Conservation (phyloP, 1,140 invertebrate genomes). For the Drosophila arizonae region DNA sequence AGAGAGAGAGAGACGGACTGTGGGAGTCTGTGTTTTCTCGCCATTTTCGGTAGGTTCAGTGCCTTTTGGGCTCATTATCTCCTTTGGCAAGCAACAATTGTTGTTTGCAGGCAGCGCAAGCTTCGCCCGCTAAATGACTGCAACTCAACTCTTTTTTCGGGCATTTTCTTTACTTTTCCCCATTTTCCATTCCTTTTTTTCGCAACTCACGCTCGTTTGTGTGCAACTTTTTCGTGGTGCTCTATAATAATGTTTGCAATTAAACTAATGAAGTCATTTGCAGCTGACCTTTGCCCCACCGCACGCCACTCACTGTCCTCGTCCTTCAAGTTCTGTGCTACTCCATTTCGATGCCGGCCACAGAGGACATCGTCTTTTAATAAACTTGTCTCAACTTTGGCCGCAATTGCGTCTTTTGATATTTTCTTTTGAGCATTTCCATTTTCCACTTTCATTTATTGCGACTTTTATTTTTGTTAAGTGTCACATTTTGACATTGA, state of each 20-base stretch:
- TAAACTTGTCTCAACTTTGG: conserved; percentile 27
- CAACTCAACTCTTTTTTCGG: conserved; percentile 38
- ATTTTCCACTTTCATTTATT: conserved; percentile 22
- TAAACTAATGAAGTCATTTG: conserved; percentile 78
- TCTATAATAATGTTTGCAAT: conserved; percentile 74
- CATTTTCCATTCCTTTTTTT: conserved; percentile 6
- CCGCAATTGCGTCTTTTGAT: conserved; percentile 19
- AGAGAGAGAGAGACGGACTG: neutral
- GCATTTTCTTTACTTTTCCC: neutral
- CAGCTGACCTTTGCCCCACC: conserved; percentile 25
- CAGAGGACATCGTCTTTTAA: conserved; percentile 9
- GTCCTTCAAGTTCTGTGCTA: conserved; percentile 9
- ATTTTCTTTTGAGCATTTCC: neutral
- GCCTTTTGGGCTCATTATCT: conserved; percentile 71
- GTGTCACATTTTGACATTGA: conserved; percentile 68
- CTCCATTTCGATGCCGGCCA: conserved; percentile 5
- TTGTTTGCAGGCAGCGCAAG: conserved; percentile 40
- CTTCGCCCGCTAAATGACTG: conserved; percentile 59
- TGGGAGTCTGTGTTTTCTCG: conserved; percentile 57
- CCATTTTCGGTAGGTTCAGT: conserved; percentile 33
- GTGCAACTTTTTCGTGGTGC: conserved; percentile 47
- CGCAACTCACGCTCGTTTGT: conserved; percentile 6
- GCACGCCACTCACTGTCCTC: neutral
- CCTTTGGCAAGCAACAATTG: conserved; percentile 52
- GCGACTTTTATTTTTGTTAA: conserved; percentile 57